Evolutionary conservation across 2,888 invertebrate genomes (phyloP).

Genomic region (Agrochola macilenta): DNA sequence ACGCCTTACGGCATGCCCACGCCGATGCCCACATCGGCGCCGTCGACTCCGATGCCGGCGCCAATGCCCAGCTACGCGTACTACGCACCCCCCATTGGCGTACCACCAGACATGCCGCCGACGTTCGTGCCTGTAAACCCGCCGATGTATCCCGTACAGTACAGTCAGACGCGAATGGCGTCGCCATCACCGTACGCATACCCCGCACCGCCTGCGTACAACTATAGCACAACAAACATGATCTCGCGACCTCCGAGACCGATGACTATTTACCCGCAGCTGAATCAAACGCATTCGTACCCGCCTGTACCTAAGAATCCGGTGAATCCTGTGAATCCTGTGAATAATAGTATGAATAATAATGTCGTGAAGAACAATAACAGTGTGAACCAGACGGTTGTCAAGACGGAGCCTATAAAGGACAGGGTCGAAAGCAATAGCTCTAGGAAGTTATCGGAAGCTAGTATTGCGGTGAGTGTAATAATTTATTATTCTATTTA

Average conservation of each 20-base stretch:
- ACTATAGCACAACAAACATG: constrained; percentile 86
- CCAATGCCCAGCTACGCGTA: constrained; percentile 78
- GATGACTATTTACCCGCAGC: constrained; percentile 78
- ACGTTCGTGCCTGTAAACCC: constrained; percentile 74
- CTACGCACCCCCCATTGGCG: constrained; percentile 73
- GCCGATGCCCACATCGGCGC: constrained; percentile 75
- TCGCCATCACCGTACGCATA: constrained; percentile 81
- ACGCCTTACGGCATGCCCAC: constrained; percentile 81
- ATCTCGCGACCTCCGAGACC: constrained; percentile 83
- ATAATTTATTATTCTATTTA: not conserved
- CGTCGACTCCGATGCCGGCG: constrained; percentile 77
- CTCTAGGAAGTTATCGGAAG: constrained; percentile 82
- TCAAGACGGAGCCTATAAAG: constrained; percentile 75
- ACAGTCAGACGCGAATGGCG: constrained; percentile 85
- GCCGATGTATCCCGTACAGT: constrained; percentile 77
- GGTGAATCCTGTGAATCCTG: constrained; percentile 53
- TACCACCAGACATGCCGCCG: constrained; percentile 70
- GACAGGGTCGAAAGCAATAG: constrained; percentile 77
- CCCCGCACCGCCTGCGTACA: constrained; percentile 76
- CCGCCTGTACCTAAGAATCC: constrained; percentile 69
- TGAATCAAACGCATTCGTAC: constrained; percentile 80
- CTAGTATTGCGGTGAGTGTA: constrained; percentile 77
- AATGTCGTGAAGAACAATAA: constrained; percentile 64
- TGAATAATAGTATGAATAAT: constrained; percentile 61
- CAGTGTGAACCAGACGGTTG: constrained; percentile 62